Conservation (phyloP, 2,888 invertebrate species). For the Macroteleia sp. region DNA sequence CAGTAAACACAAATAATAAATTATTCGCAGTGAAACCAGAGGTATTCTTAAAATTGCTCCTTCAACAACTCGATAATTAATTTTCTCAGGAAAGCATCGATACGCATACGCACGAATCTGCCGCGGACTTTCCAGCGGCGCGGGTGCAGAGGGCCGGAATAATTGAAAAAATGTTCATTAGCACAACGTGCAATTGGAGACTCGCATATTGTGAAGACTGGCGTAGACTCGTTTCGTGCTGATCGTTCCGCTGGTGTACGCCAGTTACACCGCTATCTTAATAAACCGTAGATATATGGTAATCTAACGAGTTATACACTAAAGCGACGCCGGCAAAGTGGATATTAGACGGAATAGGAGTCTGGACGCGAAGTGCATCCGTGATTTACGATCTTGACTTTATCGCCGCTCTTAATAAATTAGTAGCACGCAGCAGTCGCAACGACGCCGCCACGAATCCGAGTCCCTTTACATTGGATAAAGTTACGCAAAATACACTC, state of each 20-base stretch:
- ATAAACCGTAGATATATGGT: conserved; percentile 73
- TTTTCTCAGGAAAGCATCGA: conserved; percentile 14
- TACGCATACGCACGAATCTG: conserved; percentile 18
- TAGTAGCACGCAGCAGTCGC: conserved; percentile 60
- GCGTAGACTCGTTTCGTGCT: conserved; percentile 52
- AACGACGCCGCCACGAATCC: conserved; percentile 26
- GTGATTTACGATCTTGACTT: conserved; percentile 68
- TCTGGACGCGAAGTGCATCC: conserved; percentile 50
- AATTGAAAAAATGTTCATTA: conserved; percentile 45
- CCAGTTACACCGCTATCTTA: conserved; percentile 73
- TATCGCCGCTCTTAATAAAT: conserved; percentile 69
- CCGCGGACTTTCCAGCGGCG: conserved; percentile 1
- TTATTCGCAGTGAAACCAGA: conserved; percentile 24
- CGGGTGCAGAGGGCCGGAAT: conserved; percentile 1
- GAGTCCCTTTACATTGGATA: conserved; percentile 7
- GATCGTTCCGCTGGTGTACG: conserved; percentile 49
- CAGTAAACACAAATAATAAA: conserved; percentile 22
- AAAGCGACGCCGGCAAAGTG: conserved; percentile 64
- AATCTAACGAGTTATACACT: conserved; percentile 71
- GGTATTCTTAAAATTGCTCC: conserved; percentile 26
- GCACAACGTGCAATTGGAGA: conserved; percentile 38
- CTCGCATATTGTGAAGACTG: conserved; percentile 37
- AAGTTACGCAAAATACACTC: conserved; percentile 55
- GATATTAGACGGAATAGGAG: conserved; percentile 70
- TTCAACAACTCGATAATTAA: conserved; percentile 35